These are phyloP conservation scores for Synanthedon formicaeformis DNA, from an alignment of 2,888 invertebrate genomes.

Conservation along the genomic window DNA sequence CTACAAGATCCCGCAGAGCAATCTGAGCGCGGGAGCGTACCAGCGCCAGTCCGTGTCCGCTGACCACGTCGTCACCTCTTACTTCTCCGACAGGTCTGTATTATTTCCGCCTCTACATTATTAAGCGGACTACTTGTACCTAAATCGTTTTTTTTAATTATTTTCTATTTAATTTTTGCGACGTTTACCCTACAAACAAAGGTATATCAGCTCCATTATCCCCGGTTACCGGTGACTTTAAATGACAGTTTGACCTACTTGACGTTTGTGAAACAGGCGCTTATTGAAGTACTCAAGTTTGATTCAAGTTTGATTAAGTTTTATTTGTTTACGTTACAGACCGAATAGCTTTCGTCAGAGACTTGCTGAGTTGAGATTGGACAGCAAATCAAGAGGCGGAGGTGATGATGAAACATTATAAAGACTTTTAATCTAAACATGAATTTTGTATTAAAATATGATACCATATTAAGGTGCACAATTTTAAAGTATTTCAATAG, in stretches of 20 bases:
- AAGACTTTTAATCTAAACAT: constrained; percentile 6
- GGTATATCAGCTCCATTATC: too few species aligned
- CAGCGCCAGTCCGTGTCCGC: constrained; percentile 61
- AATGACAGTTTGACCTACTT: too few species aligned
- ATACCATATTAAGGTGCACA: constrained; percentile 21
- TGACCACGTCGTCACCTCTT: constrained; percentile 57
- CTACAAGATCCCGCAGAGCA: constrained; percentile 61
- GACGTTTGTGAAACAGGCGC: too few species aligned
- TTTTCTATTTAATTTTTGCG: too few species aligned
- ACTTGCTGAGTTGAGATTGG: constrained; percentile 51
- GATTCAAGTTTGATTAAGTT: too few species aligned
- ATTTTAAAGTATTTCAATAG: constrained; percentile 18
- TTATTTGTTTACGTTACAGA: constrained; percentile 19
- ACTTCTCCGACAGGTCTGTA: constrained; percentile 48
- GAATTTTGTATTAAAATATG: neutral
- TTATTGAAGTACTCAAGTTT: too few species aligned
- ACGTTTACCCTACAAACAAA: too few species aligned
- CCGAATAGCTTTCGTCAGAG: constrained; percentile 58
- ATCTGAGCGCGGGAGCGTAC: constrained; percentile 57
- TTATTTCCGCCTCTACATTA: neutral
- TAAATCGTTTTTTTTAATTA: too few species aligned
- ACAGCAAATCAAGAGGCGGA: constrained; percentile 56
- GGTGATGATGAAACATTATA: constrained; percentile 49
- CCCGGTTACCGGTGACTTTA: too few species aligned
- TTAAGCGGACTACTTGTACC: neutral